These are phyloP conservation scores for Galeopterus variegatus DNA, from an alignment of 2,113 vertebrate genomes.

Conservation along the genomic window DNA sequence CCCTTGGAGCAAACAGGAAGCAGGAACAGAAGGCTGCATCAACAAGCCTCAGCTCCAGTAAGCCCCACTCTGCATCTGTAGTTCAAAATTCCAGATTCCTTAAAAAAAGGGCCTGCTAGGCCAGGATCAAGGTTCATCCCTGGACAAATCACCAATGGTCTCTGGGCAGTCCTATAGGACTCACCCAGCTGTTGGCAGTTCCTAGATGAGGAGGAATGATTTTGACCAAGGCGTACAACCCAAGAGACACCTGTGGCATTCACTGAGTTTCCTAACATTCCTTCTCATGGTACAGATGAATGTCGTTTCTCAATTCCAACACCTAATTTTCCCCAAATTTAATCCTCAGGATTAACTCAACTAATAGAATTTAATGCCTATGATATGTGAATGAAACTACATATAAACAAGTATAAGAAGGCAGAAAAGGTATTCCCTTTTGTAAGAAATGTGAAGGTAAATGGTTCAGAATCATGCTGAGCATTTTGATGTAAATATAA, in stretches of 20 bases:
- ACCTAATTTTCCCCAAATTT: background rate
- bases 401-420: background rate
- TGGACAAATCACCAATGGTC: background rate
- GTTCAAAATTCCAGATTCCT: background rate
- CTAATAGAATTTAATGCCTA: background rate
- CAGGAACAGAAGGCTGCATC: background rate
- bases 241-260: background rate
- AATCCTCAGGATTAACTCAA: background rate
- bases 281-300: background rate
- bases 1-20: background rate
- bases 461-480: too few species aligned
- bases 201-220: background rate
- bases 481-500: too few species aligned
- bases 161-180: background rate
- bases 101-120: background rate
- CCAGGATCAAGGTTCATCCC: background rate
- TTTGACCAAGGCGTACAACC: background rate
- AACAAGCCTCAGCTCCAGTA: background rate
- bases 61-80: background rate
- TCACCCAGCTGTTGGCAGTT: background rate
- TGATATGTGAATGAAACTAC: background rate
- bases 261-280: background rate
- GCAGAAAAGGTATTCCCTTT: background rate
- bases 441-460: too few species aligned
- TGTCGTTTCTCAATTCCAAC: background rate